These are phyloP conservation scores for Notoglanidium macrostoma DNA, from an alignment of 2,797 vertebrate species.

Conservation along the genomic window DNA sequence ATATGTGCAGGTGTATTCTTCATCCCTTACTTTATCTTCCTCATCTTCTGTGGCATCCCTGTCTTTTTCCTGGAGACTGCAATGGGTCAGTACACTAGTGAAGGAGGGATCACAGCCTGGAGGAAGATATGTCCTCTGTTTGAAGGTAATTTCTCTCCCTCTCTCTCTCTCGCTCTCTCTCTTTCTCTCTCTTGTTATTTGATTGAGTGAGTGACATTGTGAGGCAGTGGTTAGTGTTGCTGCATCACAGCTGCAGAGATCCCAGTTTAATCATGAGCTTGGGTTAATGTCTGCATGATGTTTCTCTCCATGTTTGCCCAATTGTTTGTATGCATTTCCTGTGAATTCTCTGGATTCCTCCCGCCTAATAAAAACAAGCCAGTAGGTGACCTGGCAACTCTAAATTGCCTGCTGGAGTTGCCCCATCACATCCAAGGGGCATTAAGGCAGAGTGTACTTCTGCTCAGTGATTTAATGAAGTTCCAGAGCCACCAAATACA, in stretches of 20 bases:
- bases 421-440: not conserved
- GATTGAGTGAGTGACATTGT: not conserved
- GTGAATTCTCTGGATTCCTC: not conserved
- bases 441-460: not conserved
- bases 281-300: not conserved
- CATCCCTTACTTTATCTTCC: conserved; percentile 90
- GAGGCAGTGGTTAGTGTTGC: not conserved
- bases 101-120: conserved; percentile 92
- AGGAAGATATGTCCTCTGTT: conserved; percentile 94
- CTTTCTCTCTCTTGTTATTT: no score
- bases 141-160: conserved; percentile 79
- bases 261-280: not conserved
- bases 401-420: not conserved
- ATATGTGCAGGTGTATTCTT: conserved; percentile 84
- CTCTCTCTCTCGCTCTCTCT: not conserved
- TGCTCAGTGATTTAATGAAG: not conserved
- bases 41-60: conserved; percentile 88
- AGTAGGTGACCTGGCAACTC: not conserved
- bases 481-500: not conserved
- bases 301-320: not conserved
- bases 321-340: not conserved
- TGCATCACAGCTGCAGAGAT: not conserved
- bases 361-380: not conserved
- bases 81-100: conserved; percentile 91
- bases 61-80: conserved; percentile 92